Percentiles rank a stretch among this genome's conserved stretches.
Evolutionary conservation across 2,888 invertebrate species (phyloP).

Genomic region (Thysanoteuthis rhombus): DNA sequence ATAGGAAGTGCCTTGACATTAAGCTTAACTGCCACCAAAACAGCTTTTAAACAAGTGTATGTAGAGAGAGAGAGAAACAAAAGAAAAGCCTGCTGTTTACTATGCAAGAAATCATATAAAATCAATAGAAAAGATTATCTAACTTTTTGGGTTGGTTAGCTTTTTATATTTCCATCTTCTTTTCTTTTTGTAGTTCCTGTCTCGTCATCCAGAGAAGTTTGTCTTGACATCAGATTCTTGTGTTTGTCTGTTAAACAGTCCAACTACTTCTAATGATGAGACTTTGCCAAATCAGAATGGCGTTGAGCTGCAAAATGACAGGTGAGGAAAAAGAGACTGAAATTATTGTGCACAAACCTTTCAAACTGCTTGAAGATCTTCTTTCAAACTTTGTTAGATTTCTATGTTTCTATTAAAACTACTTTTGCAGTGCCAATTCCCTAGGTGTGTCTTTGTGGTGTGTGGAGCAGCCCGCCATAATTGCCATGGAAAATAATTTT

Average conservation of each 20-base stretch:
- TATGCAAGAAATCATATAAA: neutral
- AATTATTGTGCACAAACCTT: no score
- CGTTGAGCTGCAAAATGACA: neutral
- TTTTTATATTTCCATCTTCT: neutral
- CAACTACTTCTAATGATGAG: neutral
- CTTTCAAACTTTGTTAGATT: neutral
- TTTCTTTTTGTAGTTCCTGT: constrained; percentile 56
- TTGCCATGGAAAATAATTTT: no score
- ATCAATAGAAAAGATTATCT: neutral
- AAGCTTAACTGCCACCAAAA: no score
- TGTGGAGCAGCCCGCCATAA: no score
- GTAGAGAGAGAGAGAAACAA: no score
- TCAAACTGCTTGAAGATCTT: neutral
- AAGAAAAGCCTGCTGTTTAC: no score
- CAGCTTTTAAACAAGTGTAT: no score
- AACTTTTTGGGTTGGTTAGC: neutral
- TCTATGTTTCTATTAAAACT: no score
- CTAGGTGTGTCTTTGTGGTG: no score
- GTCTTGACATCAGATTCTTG: constrained; percentile 46
- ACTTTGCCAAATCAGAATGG: constrained; percentile 47
- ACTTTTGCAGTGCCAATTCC: no score
- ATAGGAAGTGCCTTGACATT: no score
- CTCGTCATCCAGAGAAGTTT: constrained; percentile 57
- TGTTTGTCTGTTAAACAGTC: neutral
- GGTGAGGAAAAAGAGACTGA: neutral